phyloP scores from a whole-genome alignment of 2,113 vertebrate species.

The Centropus bengalensis region DNA sequence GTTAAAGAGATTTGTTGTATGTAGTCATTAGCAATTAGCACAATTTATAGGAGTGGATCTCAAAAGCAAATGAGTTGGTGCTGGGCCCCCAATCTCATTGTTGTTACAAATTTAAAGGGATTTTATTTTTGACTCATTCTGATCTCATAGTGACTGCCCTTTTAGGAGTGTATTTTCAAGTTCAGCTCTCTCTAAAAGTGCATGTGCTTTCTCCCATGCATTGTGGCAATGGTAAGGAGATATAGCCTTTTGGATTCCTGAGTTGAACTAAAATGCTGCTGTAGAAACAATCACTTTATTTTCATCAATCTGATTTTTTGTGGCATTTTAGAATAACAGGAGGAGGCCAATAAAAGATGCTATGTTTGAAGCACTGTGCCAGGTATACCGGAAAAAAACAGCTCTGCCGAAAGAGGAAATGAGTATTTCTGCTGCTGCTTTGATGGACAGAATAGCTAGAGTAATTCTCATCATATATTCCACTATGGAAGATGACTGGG shows the following conservation, averaged over 20 bases:
- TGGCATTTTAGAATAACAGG: background rate
- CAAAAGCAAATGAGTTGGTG: background rate
- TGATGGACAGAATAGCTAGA: background rate
- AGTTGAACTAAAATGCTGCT: background rate
- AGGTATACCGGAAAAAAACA: background rate
- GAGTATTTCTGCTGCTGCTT: background rate
- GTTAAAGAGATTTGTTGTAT: background rate
- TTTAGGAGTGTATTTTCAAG: background rate
- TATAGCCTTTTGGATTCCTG: background rate
- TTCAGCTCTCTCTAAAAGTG: background rate
- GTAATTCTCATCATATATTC: background rate
- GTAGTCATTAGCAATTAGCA: background rate
- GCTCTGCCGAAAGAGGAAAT: background rate
- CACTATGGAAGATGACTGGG: background rate
- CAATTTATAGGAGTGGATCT: background rate
- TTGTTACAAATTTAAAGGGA: background rate
- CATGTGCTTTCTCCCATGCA: background rate
- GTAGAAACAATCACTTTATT: background rate
- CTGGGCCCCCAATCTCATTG: background rate
- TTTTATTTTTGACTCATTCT: background rate
- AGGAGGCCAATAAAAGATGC: background rate
- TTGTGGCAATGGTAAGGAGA: background rate
- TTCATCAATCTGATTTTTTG: background rate
- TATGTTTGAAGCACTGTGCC: background rate
- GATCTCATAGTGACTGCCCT: background rate